Percentiles rank a stretch among this genome's conserved stretches.
phyloP scores from a whole-genome alignment of 2,888 invertebrate genomes.

The Sphinx pinastri region DNA sequence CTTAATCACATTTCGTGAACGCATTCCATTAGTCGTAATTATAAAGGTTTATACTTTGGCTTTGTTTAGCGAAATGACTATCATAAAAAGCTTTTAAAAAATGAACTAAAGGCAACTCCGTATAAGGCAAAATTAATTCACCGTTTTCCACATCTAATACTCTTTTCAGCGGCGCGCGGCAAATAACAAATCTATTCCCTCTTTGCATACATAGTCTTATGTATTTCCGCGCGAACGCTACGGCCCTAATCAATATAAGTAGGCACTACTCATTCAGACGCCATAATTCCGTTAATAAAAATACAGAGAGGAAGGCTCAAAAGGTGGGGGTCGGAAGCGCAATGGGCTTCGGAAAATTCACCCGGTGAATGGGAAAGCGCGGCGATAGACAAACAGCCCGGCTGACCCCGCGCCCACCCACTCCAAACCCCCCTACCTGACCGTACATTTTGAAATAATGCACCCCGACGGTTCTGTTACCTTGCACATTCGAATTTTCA shows the following conservation, averaged over 20 bases:
- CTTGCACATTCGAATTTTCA: slow-evolving; percentile 33
- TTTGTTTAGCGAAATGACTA: background rate
- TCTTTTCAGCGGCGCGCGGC: slow-evolving; percentile 16
- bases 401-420: slow-evolving; percentile 66
- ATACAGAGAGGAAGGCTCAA: slow-evolving; percentile 70
- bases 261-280: slow-evolving; percentile 75
- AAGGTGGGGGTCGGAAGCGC: slow-evolving; percentile 67
- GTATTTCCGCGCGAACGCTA: slow-evolving; percentile 27
- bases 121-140: slow-evolving; percentile 17
- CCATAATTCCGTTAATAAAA: slow-evolving; percentile 82
- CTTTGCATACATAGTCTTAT: slow-evolving; percentile 15
- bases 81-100: slow-evolving; percentile 14
- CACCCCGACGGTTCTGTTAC: slow-evolving; percentile 62
- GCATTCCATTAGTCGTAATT: too few relatives aligned
- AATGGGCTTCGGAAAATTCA: slow-evolving; percentile 82
- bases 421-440: slow-evolving; percentile 54
- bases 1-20: too few relatives aligned
- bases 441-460: slow-evolving; percentile 80
- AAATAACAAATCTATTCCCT: slow-evolving; percentile 26
- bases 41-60: too few relatives aligned
- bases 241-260: slow-evolving; percentile 78
- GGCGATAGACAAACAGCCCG: slow-evolving; percentile 81
- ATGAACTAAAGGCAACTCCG: background rate
- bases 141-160: slow-evolving; percentile 10
- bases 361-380: slow-evolving; percentile 82